Base-by-base conservation (phyloP, 2,113 vertebrate species). In the Stigmatopora argus region DNA sequence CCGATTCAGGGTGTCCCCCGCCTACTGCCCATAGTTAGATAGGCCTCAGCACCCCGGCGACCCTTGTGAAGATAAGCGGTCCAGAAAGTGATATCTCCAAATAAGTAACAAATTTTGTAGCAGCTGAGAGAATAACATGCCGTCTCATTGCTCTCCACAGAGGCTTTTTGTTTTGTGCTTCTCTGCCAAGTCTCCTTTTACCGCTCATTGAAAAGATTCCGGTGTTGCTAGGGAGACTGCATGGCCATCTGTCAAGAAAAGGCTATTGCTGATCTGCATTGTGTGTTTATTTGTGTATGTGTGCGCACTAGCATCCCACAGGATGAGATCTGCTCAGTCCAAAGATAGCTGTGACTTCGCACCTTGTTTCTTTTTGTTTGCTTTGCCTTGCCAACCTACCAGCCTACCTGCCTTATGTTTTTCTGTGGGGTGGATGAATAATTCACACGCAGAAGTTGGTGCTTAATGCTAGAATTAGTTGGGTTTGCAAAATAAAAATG, bases 211-310 rank as follows among this genome's bases (percentile, higher is more conserved):
- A 79, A 78, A 75, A 80, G 72, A 83, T 67, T 75, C 71, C 67
- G 61, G 78, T 79, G 86, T 89, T 87, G 83, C 83, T 86, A 86
- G 72, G 80, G 86, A 88, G 74, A 83, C 83, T 41, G 57, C 59
- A 46, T 23, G 59, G 65, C 88, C 86, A 88, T 89, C 89, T 89
- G 87, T 86, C 69, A 75, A 73, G 65, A 80, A 73, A 65, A 65
- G 75, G 63, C 59, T 15, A 23, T 11, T 77, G 62, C 66, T 79
- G 78, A 68, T 74, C 65, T 41, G 53, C 74, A 59, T 26, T 75
- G 52, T 68, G 52, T 67, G 46, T 67, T 41, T 47, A 12, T 64
- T 17, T 65, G 58, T 69, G 61, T 70, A 45, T 15, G 77, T 80
- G 78, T 62, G 70, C 72, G 65, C 78, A 69, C 70, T 64, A 72